Evolutionary conservation across 1,140 invertebrate species (phyloP).

Genomic region (Cepaea nemoralis): DNA sequence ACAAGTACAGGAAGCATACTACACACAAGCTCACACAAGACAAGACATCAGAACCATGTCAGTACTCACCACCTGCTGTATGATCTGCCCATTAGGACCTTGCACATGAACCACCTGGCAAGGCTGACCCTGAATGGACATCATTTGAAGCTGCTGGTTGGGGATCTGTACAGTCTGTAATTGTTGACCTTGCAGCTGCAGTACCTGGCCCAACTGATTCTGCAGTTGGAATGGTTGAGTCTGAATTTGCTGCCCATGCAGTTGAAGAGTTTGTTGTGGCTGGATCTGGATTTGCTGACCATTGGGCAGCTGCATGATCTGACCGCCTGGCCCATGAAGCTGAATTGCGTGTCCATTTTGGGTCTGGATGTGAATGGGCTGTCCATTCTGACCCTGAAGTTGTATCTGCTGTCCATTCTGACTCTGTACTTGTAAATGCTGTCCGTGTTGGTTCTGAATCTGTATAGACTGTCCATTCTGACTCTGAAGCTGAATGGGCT

Average conservation of each 20-base stretch:
- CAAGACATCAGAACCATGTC: too few species aligned
- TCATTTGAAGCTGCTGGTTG: conserved; percentile 33
- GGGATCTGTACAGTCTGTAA: conserved; percentile 30
- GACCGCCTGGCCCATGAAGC: conserved; percentile 17
- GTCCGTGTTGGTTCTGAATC: conserved; percentile 29
- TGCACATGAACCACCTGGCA: conserved; percentile 39
- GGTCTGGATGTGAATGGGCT: conserved; percentile 28
- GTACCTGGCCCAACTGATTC: conserved; percentile 20
- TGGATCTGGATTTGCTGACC: conserved; percentile 26
- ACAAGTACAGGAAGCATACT: too few species aligned
- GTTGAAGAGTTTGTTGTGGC: conserved; percentile 8
- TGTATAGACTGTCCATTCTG: conserved; percentile 34
- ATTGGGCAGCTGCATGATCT: conserved; percentile 30
- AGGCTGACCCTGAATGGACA: conserved; percentile 35
- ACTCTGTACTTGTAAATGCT: conserved; percentile 28
- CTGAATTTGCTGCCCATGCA: conserved; percentile 25
- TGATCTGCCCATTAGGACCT: conserved; percentile 39
- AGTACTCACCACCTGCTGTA: conserved; percentile 37
- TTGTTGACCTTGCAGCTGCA: conserved; percentile 12
- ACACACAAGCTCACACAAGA: too few species aligned
- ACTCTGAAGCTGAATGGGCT: conserved; percentile 24
- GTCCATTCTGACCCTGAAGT: conserved; percentile 25
- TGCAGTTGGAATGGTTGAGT: conserved; percentile 30
- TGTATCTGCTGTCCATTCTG: conserved; percentile 36
- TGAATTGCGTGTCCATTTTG: conserved; percentile 31